Evolutionary conservation across 2,797 vertebrate genomes (phyloP).

Genomic region (Passerculus sandwichensis): DNA sequence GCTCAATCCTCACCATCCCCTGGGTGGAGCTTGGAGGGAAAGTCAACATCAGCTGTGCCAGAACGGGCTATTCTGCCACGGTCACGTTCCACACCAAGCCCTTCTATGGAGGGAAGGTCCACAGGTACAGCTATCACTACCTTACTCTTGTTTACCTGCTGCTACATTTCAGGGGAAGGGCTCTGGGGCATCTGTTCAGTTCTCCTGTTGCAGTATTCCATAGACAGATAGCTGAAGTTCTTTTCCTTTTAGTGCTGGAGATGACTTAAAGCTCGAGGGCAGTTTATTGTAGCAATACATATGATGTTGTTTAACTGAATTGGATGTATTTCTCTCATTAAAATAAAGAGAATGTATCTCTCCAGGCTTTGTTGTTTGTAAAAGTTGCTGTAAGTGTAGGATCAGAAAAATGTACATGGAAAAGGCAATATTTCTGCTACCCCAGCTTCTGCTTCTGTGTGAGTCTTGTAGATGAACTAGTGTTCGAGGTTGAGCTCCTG

Average conservation of each 20-base stretch:
- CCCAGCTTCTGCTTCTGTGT: neutral
- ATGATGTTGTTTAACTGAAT: neutral
- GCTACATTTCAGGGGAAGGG: neutral
- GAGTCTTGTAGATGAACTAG: neutral
- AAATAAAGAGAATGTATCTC: neutral
- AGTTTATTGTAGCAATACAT: neutral
- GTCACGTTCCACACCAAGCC: constrained; percentile 97
- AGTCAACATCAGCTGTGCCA: constrained; percentile 89
- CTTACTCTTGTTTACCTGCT: neutral
- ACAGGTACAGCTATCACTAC: constrained; percentile 81
- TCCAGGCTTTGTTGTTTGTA: neutral
- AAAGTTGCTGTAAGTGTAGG: neutral
- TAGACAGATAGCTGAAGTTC: neutral
- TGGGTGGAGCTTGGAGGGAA: constrained; percentile 98
- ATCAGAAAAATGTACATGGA: neutral
- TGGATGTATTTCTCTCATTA: neutral
- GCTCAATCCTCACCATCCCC: constrained; percentile 94
- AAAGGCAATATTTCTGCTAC: neutral
- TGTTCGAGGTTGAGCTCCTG: neutral
- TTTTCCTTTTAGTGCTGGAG: neutral
- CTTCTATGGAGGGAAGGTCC: constrained; percentile 94
- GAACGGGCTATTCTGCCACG: constrained; percentile 89
- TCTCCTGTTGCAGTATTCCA: neutral
- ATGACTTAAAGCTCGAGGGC: neutral
- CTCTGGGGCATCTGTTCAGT: neutral